phyloP scores from a whole-genome alignment of 2,888 invertebrate genomes.

The Lacanobia wlatinum region DNA sequence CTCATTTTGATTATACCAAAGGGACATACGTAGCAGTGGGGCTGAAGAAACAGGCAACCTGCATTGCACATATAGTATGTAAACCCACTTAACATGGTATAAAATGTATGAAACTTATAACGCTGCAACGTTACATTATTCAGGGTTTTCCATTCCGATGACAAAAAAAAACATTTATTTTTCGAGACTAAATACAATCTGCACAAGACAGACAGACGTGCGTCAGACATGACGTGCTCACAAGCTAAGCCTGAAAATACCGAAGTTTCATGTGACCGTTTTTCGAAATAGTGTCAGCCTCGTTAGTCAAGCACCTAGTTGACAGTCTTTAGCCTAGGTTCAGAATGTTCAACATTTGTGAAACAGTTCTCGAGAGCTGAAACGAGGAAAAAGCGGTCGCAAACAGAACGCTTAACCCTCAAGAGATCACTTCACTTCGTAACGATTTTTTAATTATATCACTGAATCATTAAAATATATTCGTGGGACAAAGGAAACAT shows the following conservation, averaged over 20 bases:
- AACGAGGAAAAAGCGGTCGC: constrained; percentile 44
- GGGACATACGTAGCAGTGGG: no score
- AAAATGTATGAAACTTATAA: no score
- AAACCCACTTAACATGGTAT: no score
- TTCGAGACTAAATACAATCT: no score
- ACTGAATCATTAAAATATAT: constrained; percentile 11
- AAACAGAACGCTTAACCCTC: neutral
- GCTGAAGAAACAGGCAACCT: no score
- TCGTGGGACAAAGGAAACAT: neutral
- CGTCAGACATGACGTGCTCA: neutral
- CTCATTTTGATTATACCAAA: no score
- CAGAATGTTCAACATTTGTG: constrained; percentile 26
- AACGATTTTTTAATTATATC: constrained; percentile 3
- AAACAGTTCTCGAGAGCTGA: constrained; percentile 17
- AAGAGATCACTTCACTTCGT: constrained; percentile 24
- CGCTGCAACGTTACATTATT: no score
- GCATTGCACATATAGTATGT: no score
- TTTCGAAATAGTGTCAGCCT: neutral
- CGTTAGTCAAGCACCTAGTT: constrained; percentile 13
- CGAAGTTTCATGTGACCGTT: neutral
- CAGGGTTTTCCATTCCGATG: no score
- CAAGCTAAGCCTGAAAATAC: neutral
- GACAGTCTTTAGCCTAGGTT: constrained; percentile 30
- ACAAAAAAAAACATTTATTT: no score
- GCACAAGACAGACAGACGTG: no score